Evolutionary conservation across 2,888 invertebrate genomes (phyloP), one percentile per base, ranked within the genome.

Genomic region (Lycia hirtaria): DNA sequence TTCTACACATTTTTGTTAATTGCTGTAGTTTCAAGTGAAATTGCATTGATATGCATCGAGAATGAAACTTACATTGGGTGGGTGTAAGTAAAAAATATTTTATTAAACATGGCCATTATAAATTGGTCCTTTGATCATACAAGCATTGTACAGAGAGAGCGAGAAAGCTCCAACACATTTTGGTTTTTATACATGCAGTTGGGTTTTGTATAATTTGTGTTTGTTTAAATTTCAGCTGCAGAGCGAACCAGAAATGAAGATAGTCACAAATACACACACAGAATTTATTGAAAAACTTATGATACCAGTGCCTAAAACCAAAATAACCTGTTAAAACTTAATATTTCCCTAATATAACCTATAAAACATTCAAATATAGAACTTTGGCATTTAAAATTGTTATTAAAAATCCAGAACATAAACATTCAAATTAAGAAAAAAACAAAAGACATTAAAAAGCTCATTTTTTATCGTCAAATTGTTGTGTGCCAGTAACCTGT

Each of bases 181-280:
- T n/a, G n/a, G n/a, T n/a, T n/a, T n/a, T n/a, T n/a, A n/a, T n/a
- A n/a, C n/a, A n/a, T n/a, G n/a, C n/a, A 12, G 5, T 30, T 12
- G n/a, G 3, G 10, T n/a, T n/a, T n/a, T n/a, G n/a, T 5, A 28
- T 19, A 10, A 35, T 17, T 17, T 17, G 17, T 3, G 0, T 37
- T 4, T 68, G 30, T 41, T 56, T 48, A 57, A 54, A 4, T 26
- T 79, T 2, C 83, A 87, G 87, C 69, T 78, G 76, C 76, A 60
- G 70, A 65, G 81, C 74, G 67, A 64, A 67, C 77, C 77, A 82
- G 88, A 83, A 79, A 89, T 89, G 89, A 86, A 80, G 72, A 82
- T 81, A 78, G 83, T 61, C 63, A 67, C 59, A 63, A 67, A 28
- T 30, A 35, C 60, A 67, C 67, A 72, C 67, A 68, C 65, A 68